phyloP scores from a whole-genome alignment of 1,140 invertebrate species.

The Drosophila cardini region DNA sequence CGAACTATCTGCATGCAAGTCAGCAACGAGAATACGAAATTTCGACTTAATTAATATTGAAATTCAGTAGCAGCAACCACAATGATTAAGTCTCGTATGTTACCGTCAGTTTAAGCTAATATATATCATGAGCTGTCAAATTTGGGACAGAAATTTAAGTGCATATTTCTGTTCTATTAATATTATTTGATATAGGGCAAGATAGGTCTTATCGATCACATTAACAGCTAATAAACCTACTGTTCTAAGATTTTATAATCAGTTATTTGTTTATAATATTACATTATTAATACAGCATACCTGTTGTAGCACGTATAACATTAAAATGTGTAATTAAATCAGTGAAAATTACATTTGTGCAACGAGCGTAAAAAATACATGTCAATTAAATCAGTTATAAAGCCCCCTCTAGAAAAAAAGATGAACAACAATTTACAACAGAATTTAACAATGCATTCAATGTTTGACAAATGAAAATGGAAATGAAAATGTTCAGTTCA shows the following conservation, averaged over 20 bases:
- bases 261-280: no score
- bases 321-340: no score
- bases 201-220: no score
- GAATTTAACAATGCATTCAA: not conserved
- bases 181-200: no score
- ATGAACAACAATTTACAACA: slow-evolving; percentile 2
- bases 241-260: no score
- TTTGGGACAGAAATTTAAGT: not conserved
- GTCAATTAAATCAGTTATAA: not conserved
- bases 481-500: slow-evolving; percentile 6
- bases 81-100: no score
- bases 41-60: not conserved
- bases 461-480: not conserved
- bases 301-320: no score
- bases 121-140: no score
- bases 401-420: not conserved
- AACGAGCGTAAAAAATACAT: slow-evolving; percentile 2
- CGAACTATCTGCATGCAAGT: slow-evolving; percentile 3
- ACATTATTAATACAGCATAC: no score
- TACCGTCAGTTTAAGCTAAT: no score
- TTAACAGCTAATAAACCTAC: no score
- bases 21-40: not conserved
- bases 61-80: not conserved
- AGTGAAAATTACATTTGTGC: not conserved
- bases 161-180: not conserved